Percentiles rank a stretch among this genome's conserved stretches.
Evolutionary conservation across 53 echinoderm and acorn worm genomes (phyloP).

Genomic region (Stichopus horrens): DNA sequence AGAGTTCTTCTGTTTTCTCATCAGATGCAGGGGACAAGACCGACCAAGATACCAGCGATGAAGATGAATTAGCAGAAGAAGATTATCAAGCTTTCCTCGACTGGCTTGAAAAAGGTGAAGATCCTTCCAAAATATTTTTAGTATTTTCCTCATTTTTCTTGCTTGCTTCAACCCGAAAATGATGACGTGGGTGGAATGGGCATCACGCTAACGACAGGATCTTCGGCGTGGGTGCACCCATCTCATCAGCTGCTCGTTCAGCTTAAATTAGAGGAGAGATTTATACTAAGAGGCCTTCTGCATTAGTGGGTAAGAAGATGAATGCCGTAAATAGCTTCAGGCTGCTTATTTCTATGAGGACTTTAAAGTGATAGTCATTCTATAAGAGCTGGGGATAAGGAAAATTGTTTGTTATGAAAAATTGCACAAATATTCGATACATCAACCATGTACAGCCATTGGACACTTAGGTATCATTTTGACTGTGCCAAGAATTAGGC

Average conservation of each 20-base stretch:
- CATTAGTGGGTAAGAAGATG: background rate
- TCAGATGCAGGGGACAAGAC: background rate
- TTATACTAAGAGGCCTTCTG: background rate
- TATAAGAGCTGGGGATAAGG: no score
- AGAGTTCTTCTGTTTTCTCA: background rate
- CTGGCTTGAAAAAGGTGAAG: constrained; percentile 13
- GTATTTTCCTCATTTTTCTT: background rate
- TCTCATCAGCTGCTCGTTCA: background rate
- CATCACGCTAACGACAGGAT: background rate
- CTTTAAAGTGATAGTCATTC: no score
- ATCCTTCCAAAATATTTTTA: background rate
- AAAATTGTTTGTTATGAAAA: no score
- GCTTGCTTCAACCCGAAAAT: no score
- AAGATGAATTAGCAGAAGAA: background rate
- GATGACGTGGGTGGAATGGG: background rate
- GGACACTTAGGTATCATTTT: no score
- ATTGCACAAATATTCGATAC: no score
- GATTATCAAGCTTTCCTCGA: constrained; percentile 29
- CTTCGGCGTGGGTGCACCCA: constrained; percentile 7
- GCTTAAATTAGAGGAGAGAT: background rate
- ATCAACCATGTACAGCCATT: no score
- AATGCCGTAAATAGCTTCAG: no score
- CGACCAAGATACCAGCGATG: background rate
- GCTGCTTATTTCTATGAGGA: no score
- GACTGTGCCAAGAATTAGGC: no score